Evolutionary conservation across 2,113 vertebrate species (phyloP), one percentile per base, ranked within the genome.

Genomic region (Coptodon rendalli): DNA sequence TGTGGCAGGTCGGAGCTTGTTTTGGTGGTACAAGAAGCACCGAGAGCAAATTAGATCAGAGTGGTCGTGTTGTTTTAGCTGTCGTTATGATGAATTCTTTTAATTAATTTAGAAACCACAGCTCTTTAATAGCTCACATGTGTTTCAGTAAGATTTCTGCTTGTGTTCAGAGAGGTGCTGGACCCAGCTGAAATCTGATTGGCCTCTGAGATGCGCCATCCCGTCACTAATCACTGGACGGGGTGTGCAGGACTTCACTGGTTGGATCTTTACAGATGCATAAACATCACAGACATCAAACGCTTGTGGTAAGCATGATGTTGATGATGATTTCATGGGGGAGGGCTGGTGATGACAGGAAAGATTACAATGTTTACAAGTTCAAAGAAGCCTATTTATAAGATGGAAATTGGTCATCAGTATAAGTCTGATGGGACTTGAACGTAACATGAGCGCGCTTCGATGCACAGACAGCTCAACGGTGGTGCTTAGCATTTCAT

Each of bases 311-410:
- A 9, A 40, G 5, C 6, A 68, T 71, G 36, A 71, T 43, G 36
- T 8, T 14, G 63, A 68, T 68, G 63, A 40, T 7, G 11, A 43
- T 71, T 71, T 71, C 36, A 24, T 24, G 2, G 63, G 36, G 63
- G 36, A 40, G 11, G 36, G 36, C 11, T 40, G 63, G 12, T 0
- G 38, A 71, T 43, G 63, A 43, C 36, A 9, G 36, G n/a, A 43
- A 71, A 43, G 63, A 71, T 71, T 71, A 40, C n/a, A 71, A 14
- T 73, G 38, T 73, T 73, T 73, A 45, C 66, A 27, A 73, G n/a
- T 45, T 73, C 36, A 43, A 73, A 73, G 66, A 27, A 73, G 36
- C 7, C 5, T 71, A 1, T 71, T 71, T 43, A 71, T 71, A 71
- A 43, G 12, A 40, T 40, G 36, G 36, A 71, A 71, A 24, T 40